Evolutionary conservation across 53 echinoderm and acorn worm genomes (phyloP).

Genomic region (Echinarachnius parma): DNA sequence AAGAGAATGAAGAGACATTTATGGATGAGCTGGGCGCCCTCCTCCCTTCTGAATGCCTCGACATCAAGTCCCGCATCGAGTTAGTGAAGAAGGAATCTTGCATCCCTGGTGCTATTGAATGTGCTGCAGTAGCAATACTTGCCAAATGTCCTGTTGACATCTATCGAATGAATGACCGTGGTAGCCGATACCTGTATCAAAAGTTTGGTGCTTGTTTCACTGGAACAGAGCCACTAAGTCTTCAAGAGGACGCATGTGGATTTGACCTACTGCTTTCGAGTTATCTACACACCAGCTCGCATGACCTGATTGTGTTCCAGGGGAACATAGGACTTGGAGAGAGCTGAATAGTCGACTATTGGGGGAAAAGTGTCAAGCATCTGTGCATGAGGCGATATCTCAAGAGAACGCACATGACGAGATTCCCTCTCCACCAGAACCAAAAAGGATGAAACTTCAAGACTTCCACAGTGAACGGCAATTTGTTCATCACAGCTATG

Average conservation of each 20-base stretch:
- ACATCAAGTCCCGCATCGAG: not conserved
- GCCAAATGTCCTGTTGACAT: constrained; percentile 13
- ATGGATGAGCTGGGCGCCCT: constrained; percentile 7
- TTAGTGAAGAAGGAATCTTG: constrained; percentile 7
- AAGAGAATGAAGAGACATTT: constrained; percentile 1
- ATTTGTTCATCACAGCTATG: not conserved
- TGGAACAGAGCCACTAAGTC: not conserved
- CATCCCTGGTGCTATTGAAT: not conserved
- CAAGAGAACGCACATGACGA: not conserved
- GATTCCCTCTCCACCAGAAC: not conserved
- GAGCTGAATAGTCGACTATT: not conserved
- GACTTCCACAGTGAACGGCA: not conserved
- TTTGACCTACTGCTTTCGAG: not conserved
- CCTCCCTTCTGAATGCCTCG: not conserved
- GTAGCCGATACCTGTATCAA: not conserved
- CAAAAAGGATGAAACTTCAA: not conserved
- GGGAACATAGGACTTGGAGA: not conserved
- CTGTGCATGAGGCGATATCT: not conserved
- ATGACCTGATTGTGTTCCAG: not conserved
- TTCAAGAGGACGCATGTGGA: not conserved
- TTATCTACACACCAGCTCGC: not conserved
- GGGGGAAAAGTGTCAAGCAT: not conserved
- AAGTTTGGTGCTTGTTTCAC: not conserved
- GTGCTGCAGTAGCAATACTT: not conserved
- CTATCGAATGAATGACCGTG: not conserved